Base-by-base conservation (phyloP, 2,113 vertebrate genomes). In the crab-eating macaque (Macaca fascicularis) region DNA sequence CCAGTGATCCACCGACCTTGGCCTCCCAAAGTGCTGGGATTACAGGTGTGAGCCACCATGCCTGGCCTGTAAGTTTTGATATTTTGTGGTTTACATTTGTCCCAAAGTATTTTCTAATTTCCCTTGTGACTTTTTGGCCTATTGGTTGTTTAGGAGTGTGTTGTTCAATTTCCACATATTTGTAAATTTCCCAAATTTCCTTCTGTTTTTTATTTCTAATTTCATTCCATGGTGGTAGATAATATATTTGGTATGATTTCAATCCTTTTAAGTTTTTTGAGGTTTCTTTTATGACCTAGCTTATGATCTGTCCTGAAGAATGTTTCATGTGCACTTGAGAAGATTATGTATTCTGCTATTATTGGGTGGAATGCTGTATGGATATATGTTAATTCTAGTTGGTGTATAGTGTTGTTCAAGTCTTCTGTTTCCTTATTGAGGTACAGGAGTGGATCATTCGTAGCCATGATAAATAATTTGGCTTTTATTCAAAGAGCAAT, bases 21-120 rank as follows among this genome's bases (percentile, higher is more conserved):
- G 19, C 19, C 52, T 55, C 52, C 52, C 19, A 55, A 55, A 55
- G 52, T 55, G 52, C 52, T 55, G 19, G 19, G 52, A 20, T 55
- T 20, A 55, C 52, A 55, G 52, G 52, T 55, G 52, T 55, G 19
- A 55, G 19, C 52, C 52, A 55, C 52, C 6, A 7, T 55, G 52
- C 19, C 19, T 55, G 52, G 52, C 52, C 52, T 55, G 48, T 80
- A 89, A 75, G 7, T 32, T 93, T 85, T 75, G 64, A 22, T 59
- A 81, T 85, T 20, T 59, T 92, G 13, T 61, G 3, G 13, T 59
- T 90, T 93, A 76, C 14, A 45, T 92, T 96, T 7, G 80, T 52
- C 40, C 59, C 27, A 89, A 92, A 52, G 14, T 88, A 90, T 91
- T 93, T 89, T 78, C n/a, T 82, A 76, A 90, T 82, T 92, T 96